Conservation (phyloP, 2,888 invertebrate genomes). For the Hirtodrosophila cameraria region DNA sequence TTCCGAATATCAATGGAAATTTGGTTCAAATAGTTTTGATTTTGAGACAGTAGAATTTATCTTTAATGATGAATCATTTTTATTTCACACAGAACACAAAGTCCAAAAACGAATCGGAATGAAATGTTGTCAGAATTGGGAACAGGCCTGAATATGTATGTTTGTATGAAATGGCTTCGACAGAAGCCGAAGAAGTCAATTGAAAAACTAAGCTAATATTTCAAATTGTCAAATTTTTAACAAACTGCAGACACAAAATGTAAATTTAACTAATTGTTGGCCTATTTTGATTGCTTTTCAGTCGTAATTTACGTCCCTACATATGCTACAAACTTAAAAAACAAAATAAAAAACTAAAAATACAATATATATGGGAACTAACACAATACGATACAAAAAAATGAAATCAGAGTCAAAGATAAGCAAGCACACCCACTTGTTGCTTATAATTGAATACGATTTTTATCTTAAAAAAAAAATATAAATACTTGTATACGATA, state of each 20-base stretch:
- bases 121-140: no score
- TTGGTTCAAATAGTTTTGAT: no score
- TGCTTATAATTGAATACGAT: constrained; percentile 51
- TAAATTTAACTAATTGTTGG: constrained; percentile 20
- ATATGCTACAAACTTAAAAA: constrained; percentile 30
- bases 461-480: constrained; percentile 23
- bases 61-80: no score
- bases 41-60: no score
- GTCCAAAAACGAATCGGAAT: no score
- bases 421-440: constrained; percentile 56
- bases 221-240: constrained; percentile 1
- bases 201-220: constrained; percentile 2
- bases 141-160: no score
- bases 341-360: constrained; percentile 13
- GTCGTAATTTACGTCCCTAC: constrained; percentile 42
- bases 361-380: not conserved
- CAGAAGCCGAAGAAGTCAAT: constrained; percentile 16
- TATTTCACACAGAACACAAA: no score
- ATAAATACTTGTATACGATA: constrained; percentile 4
- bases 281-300: constrained; percentile 18
- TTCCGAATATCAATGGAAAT: no score
- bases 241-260: constrained; percentile 9
- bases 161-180: constrained; percentile 16
- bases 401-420: constrained; percentile 55
- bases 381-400: constrained; percentile 1